Conservation (phyloP, 2,113 vertebrate genomes). For the Hystrix brachyura region DNA sequence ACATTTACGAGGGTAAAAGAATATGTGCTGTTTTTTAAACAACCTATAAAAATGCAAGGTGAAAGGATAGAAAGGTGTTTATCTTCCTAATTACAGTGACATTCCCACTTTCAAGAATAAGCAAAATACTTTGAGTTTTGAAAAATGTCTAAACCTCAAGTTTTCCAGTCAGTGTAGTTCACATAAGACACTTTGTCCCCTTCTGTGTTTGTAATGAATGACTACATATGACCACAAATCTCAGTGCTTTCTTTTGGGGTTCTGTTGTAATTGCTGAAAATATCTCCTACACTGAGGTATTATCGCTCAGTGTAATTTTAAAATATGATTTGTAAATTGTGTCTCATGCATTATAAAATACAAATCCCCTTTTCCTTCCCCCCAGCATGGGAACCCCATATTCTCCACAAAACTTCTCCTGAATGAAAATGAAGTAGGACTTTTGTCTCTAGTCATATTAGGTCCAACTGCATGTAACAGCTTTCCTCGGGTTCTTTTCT, state of each 20-base stretch:
- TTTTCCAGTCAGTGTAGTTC: background rate
- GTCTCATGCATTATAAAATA: background rate
- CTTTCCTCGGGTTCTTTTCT: background rate
- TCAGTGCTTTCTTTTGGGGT: background rate
- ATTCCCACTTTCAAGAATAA: conserved; percentile 40
- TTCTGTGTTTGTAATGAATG: conserved; percentile 17
- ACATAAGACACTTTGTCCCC: background rate
- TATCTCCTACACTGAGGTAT: background rate
- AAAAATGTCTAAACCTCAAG: conserved; percentile 31
- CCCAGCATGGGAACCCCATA: background rate
- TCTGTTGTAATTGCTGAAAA: conserved; percentile 35
- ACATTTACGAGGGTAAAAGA: background rate
- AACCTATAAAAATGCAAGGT: conserved; percentile 29
- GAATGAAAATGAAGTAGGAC: background rate
- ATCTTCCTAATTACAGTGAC: background rate
- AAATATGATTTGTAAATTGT: background rate
- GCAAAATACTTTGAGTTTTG: background rate
- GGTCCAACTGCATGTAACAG: background rate
- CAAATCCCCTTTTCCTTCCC: background rate
- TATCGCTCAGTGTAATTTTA: background rate
- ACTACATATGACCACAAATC: background rate
- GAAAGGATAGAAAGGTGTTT: conserved; percentile 33
- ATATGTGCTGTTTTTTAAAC: background rate
- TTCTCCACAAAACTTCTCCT: conserved; percentile 1
- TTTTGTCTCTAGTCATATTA: background rate